A percentile compares a stretch with the other conserved stretches of the same genome.
Conservation (phyloP, 2,797 vertebrate species). For the Clarias laeviceps region DNA sequence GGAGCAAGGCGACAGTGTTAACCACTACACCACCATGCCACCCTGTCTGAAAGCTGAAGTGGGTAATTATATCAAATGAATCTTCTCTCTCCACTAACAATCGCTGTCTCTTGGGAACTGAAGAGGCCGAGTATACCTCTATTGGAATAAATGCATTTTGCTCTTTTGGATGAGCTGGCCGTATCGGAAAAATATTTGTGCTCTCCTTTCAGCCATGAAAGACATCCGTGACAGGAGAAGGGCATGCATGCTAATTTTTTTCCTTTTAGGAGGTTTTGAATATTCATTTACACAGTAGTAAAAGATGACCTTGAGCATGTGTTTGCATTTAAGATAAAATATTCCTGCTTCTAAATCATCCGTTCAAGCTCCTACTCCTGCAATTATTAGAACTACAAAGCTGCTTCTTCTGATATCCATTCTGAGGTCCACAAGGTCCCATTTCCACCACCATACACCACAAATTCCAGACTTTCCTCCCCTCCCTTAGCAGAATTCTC, state of each 20-base stretch:
- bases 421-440: background rate
- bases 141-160: constrained; percentile 53
- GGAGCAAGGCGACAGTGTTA: too few relatives aligned
- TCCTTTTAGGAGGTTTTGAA: background rate
- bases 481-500: too few relatives aligned
- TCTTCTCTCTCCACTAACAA: constrained; percentile 59
- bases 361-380: background rate
- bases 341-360: background rate
- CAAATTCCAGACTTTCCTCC: too few relatives aligned
- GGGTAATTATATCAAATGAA: constrained; percentile 60
- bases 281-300: constrained; percentile 7
- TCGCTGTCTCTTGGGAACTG: constrained; percentile 37
- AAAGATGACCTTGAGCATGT: background rate
- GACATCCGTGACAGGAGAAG: constrained; percentile 24
- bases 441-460: background rate
- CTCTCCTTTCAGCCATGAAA: constrained; percentile 50
- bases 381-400: background rate
- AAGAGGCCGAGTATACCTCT: constrained; percentile 48
- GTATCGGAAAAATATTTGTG: constrained; percentile 54
- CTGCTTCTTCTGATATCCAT: background rate
- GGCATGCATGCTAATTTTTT: background rate
- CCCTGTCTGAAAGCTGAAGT: constrained; percentile 31
- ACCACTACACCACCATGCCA: too few relatives aligned
- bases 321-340: too few relatives aligned
- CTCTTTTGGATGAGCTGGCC: constrained; percentile 51